phyloP scores from a whole-genome alignment of 2,797 vertebrate genomes.

The Anguilla marmorata region DNA sequence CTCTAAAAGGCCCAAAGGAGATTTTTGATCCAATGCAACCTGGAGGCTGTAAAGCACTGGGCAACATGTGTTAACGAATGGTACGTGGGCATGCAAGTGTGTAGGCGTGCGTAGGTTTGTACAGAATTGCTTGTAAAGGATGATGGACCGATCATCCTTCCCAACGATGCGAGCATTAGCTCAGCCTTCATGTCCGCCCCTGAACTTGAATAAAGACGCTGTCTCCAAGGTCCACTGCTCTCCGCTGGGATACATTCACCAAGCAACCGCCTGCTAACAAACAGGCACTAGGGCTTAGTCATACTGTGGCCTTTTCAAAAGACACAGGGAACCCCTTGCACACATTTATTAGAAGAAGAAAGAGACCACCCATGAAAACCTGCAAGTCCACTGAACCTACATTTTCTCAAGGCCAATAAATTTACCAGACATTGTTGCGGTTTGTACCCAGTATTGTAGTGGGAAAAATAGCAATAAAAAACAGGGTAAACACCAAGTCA shows the following conservation, averaged over 20 bases:
- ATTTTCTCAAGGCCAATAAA: background rate
- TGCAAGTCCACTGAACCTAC: background rate
- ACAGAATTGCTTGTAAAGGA: background rate
- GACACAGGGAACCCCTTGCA: background rate
- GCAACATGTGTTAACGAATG: background rate
- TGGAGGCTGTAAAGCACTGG: slow-evolving; percentile 5
- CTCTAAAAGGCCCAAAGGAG: background rate
- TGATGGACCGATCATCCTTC: background rate
- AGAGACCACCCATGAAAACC: slow-evolving; percentile 14
- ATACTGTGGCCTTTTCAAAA: slow-evolving; percentile 19
- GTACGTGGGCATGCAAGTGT: slow-evolving; percentile 1
- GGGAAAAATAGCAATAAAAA: background rate
- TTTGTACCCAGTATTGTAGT: background rate
- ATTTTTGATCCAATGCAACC: background rate
- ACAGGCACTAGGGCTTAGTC: slow-evolving; percentile 5
- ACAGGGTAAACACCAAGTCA: background rate
- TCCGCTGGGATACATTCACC: slow-evolving; percentile 15
- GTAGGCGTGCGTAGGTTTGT: slow-evolving; percentile 8
- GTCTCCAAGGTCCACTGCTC: slow-evolving; percentile 1
- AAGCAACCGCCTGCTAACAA: slow-evolving; percentile 18
- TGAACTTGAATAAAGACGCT: background rate
- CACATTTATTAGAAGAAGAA: slow-evolving; percentile 8
- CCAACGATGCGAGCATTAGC: background rate
- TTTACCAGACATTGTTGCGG: slow-evolving; percentile 10
- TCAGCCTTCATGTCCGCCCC: background rate